Evolutionary conservation across 2,113 vertebrate species (phyloP).

Genomic region (Sebastes fasciatus): DNA sequence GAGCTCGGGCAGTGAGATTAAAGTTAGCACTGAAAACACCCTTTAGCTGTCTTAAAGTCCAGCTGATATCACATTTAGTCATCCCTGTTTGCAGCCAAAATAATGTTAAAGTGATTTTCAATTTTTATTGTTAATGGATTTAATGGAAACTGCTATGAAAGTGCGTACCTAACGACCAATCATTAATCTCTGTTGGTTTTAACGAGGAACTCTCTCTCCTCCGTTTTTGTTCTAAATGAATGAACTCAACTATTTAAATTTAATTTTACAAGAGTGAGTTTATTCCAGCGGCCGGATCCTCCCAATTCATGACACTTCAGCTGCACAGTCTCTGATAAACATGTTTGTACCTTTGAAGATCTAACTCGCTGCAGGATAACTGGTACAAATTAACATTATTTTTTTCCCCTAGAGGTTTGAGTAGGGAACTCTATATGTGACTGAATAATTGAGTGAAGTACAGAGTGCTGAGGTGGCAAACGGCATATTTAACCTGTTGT

Average conservation of each 20-base stretch:
- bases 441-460: too few relatives aligned
- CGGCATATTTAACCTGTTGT: too few relatives aligned
- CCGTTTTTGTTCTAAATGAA: background rate
- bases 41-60: background rate
- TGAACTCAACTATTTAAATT: background rate
- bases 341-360: too few relatives aligned
- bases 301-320: background rate
- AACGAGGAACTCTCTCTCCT: background rate
- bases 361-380: too few relatives aligned
- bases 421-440: too few relatives aligned
- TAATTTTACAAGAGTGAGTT: background rate
- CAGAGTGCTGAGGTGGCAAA: too few relatives aligned
- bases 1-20: background rate
- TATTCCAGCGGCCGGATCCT: background rate
- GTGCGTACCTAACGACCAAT: background rate
- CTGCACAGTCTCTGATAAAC: background rate
- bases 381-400: too few relatives aligned
- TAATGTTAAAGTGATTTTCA: background rate
- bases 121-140: background rate
- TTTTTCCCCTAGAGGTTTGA: too few relatives aligned
- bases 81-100: background rate
- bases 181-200: background rate
- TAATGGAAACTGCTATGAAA: too few relatives aligned
- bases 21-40: background rate
- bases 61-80: background rate